Evolutionary conservation across 2,888 invertebrate genomes (phyloP), one percentile per base, ranked within the genome.

Genomic region (Brachycybe producta): DNA sequence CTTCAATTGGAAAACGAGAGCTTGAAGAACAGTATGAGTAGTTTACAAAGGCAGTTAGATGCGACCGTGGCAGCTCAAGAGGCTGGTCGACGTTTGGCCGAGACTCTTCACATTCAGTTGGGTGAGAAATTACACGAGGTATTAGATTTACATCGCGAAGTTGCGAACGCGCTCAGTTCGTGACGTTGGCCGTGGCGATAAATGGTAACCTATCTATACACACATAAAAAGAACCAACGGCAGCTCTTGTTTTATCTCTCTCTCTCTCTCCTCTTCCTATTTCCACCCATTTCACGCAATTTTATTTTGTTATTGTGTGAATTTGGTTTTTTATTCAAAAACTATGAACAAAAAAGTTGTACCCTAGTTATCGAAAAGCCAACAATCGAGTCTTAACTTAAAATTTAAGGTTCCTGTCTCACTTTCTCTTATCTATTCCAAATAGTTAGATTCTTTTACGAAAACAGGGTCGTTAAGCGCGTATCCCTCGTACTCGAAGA

Each of bases 31-130:
- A 82, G 81, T 59, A 75, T 80, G 32, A 81, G 61, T 67, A 82
- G 57, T 79, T 54, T 83, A 19, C 84, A 84, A 64, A 80, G 82
- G 55, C 84, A 86, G 68, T 68, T 84, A 60, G 84, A 85, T 60
- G 74, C 84, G 40, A 81, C 84, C 2, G 68, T 83, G 49, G 78
- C 82, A 54, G 80, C 84, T 26, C 84, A 85, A 63, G 84, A 85
- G 65, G 82, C 82, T 19, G 84, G 85, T 68, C 73, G 81, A 58
- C 80, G 83, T 63, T 81, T 85, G 56, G 72, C 86, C 58, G 78
- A 84, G 61, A 83, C 84, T 32, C 71, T 86, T 59, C 87, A 83
- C 69, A 79, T 82, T 60, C 86, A 88, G 70, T 75, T 87, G 61
- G 84, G 85, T 48, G 70, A 79, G 52, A 79, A 82, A 62, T 77